Evolutionary conservation across 2,888 invertebrate species (phyloP).

Genomic region (Orgyia antiqua): DNA sequence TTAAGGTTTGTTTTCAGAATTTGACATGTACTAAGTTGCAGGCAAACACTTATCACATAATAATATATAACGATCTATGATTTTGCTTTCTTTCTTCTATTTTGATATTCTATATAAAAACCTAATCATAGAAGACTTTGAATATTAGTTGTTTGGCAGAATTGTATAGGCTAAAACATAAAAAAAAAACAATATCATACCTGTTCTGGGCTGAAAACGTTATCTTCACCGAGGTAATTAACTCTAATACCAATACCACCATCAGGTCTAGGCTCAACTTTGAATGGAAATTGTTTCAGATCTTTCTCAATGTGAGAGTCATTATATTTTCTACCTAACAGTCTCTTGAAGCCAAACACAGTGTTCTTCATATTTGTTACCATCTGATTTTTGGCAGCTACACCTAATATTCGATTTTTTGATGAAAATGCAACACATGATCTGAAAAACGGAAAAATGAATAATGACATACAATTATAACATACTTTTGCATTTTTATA

Average conservation of each 20-base stretch:
- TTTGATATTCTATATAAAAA: too few relatives aligned
- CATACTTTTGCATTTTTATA: not conserved
- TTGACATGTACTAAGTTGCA: too few relatives aligned
- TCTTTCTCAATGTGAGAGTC: conserved; percentile 94
- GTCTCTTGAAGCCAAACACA: conserved; percentile 93
- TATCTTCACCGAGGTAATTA: conserved; percentile 91
- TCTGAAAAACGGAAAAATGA: conserved; percentile 82
- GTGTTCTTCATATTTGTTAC: conserved; percentile 99
- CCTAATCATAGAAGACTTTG: too few relatives aligned
- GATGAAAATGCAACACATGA: conserved; percentile 97
- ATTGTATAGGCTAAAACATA: too few relatives aligned
- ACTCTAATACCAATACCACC: conserved; percentile 93
- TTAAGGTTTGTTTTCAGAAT: too few relatives aligned
- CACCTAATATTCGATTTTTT: conserved; percentile 95
- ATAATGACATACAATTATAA: too few relatives aligned
- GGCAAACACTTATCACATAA: too few relatives aligned
- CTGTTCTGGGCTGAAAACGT: conserved; percentile 94
- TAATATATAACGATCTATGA: too few relatives aligned
- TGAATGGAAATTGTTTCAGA: conserved; percentile 87
- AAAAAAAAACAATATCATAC: conserved; percentile 31
- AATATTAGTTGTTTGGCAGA: too few relatives aligned
- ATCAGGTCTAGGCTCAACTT: conserved; percentile 85
- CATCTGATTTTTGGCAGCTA: conserved; percentile 97
- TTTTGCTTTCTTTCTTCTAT: too few relatives aligned
- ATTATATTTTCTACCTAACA: conserved; percentile 92